phyloP scores from a whole-genome alignment of 2,888 invertebrate genomes.

The Sminthurides aquaticus region DNA sequence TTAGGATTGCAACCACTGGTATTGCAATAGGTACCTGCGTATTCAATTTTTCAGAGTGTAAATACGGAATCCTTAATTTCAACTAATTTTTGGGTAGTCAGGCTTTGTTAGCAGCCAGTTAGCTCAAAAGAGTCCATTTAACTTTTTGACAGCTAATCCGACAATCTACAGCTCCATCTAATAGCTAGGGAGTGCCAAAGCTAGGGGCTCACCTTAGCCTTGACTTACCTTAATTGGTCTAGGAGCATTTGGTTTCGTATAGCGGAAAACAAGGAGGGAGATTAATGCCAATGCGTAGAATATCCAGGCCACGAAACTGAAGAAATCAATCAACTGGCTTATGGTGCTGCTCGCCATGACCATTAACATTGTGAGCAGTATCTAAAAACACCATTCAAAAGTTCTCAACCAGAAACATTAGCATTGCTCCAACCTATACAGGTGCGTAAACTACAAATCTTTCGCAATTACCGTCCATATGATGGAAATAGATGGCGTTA shows the following conservation, averaged over 20 bases:
- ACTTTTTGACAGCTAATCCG: too few relatives aligned
- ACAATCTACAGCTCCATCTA: too few relatives aligned
- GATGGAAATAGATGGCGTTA: conserved; percentile 26
- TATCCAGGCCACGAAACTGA: conserved; percentile 82
- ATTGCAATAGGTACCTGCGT: conserved; percentile 22
- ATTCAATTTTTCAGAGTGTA: too few relatives aligned
- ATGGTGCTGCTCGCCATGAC: conserved; percentile 80
- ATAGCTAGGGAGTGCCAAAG: too few relatives aligned
- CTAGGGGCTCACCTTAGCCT: too few relatives aligned
- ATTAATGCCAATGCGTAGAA: conserved; percentile 78
- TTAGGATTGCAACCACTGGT: conserved; percentile 11
- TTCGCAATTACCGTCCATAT: conserved; percentile 33
- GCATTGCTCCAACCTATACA: too few relatives aligned
- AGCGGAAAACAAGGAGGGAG: conserved; percentile 64
- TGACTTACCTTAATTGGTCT: conserved; percentile 61
- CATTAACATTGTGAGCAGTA: conserved; percentile 78
- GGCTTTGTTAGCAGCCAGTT: too few relatives aligned
- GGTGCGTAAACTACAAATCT: too few relatives aligned
- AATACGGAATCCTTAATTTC: too few relatives aligned
- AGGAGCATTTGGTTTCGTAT: conserved; percentile 58
- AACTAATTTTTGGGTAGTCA: too few relatives aligned
- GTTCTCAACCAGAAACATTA: too few relatives aligned
- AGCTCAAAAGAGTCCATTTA: too few relatives aligned
- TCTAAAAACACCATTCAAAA: conserved; percentile 54
- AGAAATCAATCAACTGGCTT: conserved; percentile 90